Evolutionary conservation across 2,113 vertebrate genomes (phyloP).

Genomic region (Pygathrix nemaeus): DNA sequence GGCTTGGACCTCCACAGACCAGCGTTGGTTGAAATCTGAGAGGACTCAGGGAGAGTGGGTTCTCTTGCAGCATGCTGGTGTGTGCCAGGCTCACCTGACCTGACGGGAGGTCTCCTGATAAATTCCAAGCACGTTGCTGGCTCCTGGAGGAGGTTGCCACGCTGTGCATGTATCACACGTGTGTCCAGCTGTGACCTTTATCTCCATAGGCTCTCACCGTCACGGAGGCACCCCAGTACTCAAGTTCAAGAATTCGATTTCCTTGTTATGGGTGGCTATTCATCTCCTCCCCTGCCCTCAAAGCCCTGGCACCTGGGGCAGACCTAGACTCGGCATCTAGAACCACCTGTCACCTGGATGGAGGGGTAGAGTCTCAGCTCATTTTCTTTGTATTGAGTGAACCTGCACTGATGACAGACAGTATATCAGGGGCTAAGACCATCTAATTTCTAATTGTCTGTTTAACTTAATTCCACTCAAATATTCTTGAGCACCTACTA

Average conservation of each 20-base stretch:
- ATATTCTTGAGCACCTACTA: background rate
- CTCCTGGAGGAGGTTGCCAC: background rate
- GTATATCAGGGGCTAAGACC: background rate
- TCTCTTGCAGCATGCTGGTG: background rate
- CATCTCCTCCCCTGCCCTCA: background rate
- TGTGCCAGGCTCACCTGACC: background rate
- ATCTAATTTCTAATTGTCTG: background rate
- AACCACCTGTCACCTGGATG: background rate
- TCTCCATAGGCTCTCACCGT: background rate
- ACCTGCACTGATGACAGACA: background rate
- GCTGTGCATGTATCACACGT: background rate
- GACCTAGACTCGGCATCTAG: background rate
- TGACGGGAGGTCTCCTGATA: background rate
- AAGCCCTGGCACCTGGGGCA: background rate
- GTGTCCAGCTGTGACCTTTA: background rate
- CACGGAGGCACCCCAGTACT: rapidly evolving
- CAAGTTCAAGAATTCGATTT: background rate
- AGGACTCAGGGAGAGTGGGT: background rate
- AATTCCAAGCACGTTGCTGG: background rate
- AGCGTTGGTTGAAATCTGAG: background rate
- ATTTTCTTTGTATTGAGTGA: background rate
- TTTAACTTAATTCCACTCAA: background rate
- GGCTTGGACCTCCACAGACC: background rate
- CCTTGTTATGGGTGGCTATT: background rate
- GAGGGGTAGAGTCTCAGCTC: background rate